Conservation (phyloP, 2,113 vertebrate genomes). For the Cyprinodon tularosa region DNA sequence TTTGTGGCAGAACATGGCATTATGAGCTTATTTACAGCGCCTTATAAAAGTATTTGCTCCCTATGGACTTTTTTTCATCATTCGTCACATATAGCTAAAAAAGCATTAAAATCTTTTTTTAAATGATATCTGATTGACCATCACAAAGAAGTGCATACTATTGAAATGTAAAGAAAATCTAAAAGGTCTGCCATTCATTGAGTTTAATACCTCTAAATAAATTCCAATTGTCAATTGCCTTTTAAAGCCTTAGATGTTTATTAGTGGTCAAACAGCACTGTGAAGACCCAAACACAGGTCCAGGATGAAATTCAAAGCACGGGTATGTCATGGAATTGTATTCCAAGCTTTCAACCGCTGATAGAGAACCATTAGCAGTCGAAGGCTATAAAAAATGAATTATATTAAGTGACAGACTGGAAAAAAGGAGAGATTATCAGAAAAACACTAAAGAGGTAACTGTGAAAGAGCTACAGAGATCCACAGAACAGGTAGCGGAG, state of each 20-base stretch:
- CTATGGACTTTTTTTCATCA: background rate
- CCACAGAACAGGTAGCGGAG: background rate
- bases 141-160: background rate
- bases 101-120: background rate
- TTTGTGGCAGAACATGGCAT: slow-evolving; percentile 46
- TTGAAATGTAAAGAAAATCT: background rate
- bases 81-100: background rate
- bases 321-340: too few species aligned
- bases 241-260: background rate
- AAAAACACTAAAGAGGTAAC: background rate
- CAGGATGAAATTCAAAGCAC: background rate
- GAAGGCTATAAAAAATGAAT: background rate
- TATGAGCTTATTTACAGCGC: background rate
- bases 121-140: background rate
- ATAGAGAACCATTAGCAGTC: background rate
- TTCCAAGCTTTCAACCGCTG: too few species aligned
- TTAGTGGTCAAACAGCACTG: background rate
- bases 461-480: background rate
- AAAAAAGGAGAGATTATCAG: background rate
- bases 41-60: background rate
- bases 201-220: too few species aligned
- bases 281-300: background rate
- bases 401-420: background rate
- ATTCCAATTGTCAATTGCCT: background rate
- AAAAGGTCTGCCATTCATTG: too few species aligned